Conservation (phyloP, 2,797 vertebrate species). For the Pitangus sulphuratus region DNA sequence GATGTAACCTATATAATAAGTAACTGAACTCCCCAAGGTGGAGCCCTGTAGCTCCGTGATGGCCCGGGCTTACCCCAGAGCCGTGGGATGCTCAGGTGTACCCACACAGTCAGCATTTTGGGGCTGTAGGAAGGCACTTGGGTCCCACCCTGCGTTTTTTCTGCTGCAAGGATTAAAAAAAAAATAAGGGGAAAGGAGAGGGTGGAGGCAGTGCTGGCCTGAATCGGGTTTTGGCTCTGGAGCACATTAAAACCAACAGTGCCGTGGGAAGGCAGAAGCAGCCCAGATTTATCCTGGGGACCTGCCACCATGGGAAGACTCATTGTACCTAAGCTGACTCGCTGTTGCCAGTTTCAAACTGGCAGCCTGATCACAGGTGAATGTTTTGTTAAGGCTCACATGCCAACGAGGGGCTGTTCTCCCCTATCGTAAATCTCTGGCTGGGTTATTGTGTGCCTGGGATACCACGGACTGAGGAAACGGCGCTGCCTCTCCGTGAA, state of each 20-base stretch:
- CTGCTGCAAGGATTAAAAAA: not conserved
- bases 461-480: not conserved
- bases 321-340: not conserved
- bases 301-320: not conserved
- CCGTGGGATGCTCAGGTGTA: not conserved
- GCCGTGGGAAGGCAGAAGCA: not conserved
- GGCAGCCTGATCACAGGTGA: not conserved
- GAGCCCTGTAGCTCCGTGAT: not conserved
- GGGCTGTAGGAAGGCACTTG: not conserved
- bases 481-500: not conserved
- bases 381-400: not conserved
- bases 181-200: not conserved
- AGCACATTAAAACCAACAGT: not conserved
- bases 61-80: not conserved
- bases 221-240: rapidly evolving
- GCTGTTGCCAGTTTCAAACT: not conserved
- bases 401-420: not conserved
- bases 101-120: rapidly evolving
- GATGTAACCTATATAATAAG: no score
- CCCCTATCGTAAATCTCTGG: not conserved
- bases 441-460: not conserved
- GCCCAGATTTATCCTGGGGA: not conserved
- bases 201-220: not conserved
- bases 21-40: not conserved
- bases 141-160: not conserved